Percentiles rank a stretch among this genome's conserved stretches.
These are phyloP conservation scores for Bufotes viridis DNA, from an alignment of 2,797 vertebrate species.

Conservation along the genomic window DNA sequence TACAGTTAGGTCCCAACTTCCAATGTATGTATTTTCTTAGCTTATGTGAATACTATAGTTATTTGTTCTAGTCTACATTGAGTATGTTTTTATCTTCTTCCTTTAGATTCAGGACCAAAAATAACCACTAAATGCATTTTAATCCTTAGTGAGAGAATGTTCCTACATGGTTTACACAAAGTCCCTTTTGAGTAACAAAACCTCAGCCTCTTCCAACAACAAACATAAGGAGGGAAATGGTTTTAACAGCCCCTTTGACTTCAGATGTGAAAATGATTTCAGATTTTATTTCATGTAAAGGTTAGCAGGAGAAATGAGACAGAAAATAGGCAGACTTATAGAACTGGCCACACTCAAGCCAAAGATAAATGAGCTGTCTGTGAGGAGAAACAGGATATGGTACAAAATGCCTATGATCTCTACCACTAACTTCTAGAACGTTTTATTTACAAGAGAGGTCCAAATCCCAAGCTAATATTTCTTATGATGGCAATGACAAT, in stretches of 20 bases:
- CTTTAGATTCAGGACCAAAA: conserved; percentile 55
- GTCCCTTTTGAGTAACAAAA: conserved; percentile 63
- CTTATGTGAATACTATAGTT: conserved; percentile 40
- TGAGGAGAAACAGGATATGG: conserved; percentile 88
- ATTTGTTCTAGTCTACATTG: conserved; percentile 45
- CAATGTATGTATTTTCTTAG: conserved; percentile 48
- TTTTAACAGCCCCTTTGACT: conserved; percentile 62
- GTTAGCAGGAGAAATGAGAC: conserved; percentile 62
- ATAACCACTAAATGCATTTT: conserved; percentile 61
- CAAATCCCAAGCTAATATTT: conserved; percentile 29
- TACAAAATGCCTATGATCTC: conserved; percentile 80
- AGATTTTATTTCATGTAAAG: conserved; percentile 56
- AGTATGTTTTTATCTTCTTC: conserved; percentile 58
- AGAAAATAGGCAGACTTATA: conserved; percentile 68
- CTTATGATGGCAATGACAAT: conserved; percentile 27
- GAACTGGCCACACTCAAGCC: conserved; percentile 72
- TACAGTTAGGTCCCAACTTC: conserved; percentile 20
- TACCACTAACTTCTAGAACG: conserved; percentile 73
- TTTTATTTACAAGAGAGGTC: conserved; percentile 65
- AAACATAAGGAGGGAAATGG: conserved; percentile 63
- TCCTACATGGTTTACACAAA: conserved; percentile 61
- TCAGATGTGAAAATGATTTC: conserved; percentile 62
- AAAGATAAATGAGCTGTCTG: conserved; percentile 88
- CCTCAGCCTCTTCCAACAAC: conserved; percentile 63
- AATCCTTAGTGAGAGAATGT: conserved; percentile 57